Percentiles rank a stretch among this genome's conserved stretches.
phyloP scores from a whole-genome alignment of 2,888 invertebrate species.

The Melinaea marsaeus region DNA sequence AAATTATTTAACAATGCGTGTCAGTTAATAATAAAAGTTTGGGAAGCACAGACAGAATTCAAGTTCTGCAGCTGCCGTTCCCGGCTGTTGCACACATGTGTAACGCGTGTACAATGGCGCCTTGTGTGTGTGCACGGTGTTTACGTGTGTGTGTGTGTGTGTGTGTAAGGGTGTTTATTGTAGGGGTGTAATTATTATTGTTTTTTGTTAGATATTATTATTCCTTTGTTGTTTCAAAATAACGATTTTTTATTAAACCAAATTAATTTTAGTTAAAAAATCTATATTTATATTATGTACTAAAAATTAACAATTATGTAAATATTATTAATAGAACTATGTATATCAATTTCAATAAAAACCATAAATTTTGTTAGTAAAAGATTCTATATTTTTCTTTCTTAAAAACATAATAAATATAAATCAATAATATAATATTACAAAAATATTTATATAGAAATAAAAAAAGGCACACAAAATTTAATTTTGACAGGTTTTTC shows the following conservation, averaged over 20 bases:
- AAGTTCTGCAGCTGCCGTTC: constrained; percentile 73
- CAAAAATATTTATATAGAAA: no score
- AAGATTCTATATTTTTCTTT: no score
- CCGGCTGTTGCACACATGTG: constrained; percentile 45
- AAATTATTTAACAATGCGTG: constrained; percentile 9
- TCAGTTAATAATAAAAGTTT: constrained; percentile 58
- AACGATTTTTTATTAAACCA: constrained; percentile 14
- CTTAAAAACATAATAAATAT: no score
- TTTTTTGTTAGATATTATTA: constrained; percentile 40
- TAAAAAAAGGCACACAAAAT: no score
- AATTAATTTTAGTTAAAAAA: neutral
- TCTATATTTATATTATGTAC: no score
- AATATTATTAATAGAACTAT: no score
- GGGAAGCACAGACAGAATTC: constrained; percentile 60
- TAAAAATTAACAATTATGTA: no score
- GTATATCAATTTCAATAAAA: no score
- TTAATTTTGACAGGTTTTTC: no score
- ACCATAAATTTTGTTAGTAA: no score
- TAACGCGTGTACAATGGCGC: constrained; percentile 34
- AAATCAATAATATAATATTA: no score
- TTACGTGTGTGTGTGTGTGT: constrained; percentile 36
- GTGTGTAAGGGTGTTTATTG: constrained; percentile 35
- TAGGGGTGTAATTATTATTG: constrained; percentile 42
- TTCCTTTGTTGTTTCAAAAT: constrained; percentile 19
- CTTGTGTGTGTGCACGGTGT: constrained; percentile 19